Evolutionary conservation across 2,888 invertebrate species (phyloP).

Genomic region (Ptilodon capucinus): DNA sequence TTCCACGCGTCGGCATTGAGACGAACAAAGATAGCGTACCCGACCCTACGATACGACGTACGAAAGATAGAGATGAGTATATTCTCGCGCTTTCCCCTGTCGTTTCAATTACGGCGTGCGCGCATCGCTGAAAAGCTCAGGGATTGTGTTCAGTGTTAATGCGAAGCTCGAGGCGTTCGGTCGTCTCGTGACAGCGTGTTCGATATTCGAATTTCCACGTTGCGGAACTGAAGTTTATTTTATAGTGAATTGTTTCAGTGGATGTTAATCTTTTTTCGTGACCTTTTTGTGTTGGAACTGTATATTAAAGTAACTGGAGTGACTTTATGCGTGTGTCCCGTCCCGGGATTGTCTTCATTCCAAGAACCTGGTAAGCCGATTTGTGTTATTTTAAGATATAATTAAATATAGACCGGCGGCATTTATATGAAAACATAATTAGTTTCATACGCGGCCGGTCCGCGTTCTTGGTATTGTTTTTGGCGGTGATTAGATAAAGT

Average conservation of each 20-base stretch:
- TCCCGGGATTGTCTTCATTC: slow-evolving; percentile 56
- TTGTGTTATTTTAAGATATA: slow-evolving; percentile 76
- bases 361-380: slow-evolving; percentile 68
- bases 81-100: slow-evolving; percentile 10
- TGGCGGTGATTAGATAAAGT: slow-evolving; percentile 27
- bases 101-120: slow-evolving; percentile 49
- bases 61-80: slow-evolving; percentile 47
- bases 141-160: slow-evolving; percentile 63
- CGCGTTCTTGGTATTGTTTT: slow-evolving; percentile 59
- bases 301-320: slow-evolving; percentile 21
- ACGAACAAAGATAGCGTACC: slow-evolving; percentile 38
- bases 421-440: slow-evolving; percentile 74
- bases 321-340: slow-evolving; percentile 46
- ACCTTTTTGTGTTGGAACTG: slow-evolving; percentile 34
- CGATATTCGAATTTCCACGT: slow-evolving; percentile 38
- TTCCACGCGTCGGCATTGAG: slow-evolving; percentile 55
- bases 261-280: slow-evolving; percentile 45
- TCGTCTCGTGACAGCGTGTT: slow-evolving; percentile 37
- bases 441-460: slow-evolving; percentile 65
- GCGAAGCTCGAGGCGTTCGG: slow-evolving; percentile 54
- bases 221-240: slow-evolving; percentile 41
- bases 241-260: slow-evolving; percentile 51
- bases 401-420: slow-evolving; percentile 75
- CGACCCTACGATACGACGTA: slow-evolving; percentile 5
- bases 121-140: slow-evolving; percentile 72